Base-by-base conservation (phyloP, 2,888 invertebrate species). In the Diarsia brunnea region DNA sequence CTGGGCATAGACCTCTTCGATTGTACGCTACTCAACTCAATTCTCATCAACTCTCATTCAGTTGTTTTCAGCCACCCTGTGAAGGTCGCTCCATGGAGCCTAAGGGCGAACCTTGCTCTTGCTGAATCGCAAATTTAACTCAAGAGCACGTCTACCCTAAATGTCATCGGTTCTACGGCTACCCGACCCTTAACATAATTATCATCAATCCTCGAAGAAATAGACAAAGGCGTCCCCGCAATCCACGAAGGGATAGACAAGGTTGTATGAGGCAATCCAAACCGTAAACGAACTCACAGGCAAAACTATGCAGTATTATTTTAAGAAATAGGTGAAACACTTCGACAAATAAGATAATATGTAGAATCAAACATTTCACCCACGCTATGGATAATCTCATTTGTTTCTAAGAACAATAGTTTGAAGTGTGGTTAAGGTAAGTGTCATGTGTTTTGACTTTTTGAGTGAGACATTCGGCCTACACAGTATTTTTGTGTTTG, bases 291-390 rank as follows among this genome's bases (percentile, higher is more conserved):
- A 27, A 27, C 8, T 16, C 16, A 16, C 24, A 16, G 27, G 27
- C 8, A 27, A 27, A 27, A 27, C 16, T 38, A 31, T 31, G 14
- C 0, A 27, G 16, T 45, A 45, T n/a, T 89, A 87, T 8, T 87
- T 87, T 88, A 84, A 85, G 78, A 86, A 82, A 69, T 76, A 71
- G 69, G 64, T 82, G 58, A 79, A 78, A 81, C 81, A 85, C 78
- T 89, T 91, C 88, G 58, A 89, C 79, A 87, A 75, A 83, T 87
- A 87, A 89, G 91, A 91, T 91, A 92, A 91, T 89, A n/a, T n/a
- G n/a, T n/a, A 45, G 58, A 65, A 4, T 69, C 85, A 79, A 73
- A 88, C 82, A 86, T 84, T 87, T 85, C 82, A 73, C 93, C 92
- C 91, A 92, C 93, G 90, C 90, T 89, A 79, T 83, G 45, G 77